Conservation (phyloP, 2,113 vertebrate species). For the Platysternon megacephalum region DNA sequence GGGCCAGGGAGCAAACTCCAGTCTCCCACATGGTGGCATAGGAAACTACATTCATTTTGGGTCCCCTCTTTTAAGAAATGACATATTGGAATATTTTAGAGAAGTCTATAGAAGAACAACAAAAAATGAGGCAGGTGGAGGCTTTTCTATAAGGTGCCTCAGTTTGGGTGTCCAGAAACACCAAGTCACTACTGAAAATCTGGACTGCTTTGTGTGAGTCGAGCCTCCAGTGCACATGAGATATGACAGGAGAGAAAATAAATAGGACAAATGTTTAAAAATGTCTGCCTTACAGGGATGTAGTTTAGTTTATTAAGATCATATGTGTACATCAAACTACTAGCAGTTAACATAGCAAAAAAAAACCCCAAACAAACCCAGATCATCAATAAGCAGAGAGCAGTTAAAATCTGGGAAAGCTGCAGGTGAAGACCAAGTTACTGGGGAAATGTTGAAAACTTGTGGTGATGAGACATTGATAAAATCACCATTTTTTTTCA, state of each 20-base stretch:
- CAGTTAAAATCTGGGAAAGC: neutral
- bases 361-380: too few relatives aligned
- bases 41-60: neutral
- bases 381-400: neutral
- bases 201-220: neutral
- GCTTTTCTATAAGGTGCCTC: neutral
- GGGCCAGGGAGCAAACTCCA: neutral
- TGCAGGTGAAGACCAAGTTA: neutral
- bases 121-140: neutral
- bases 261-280: neutral
- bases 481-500: neutral
- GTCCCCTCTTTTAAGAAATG: neutral
- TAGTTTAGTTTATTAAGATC: neutral
- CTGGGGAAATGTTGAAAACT: neutral
- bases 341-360: neutral
- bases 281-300: neutral
- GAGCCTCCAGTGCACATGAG: neutral
- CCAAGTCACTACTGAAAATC: neutral
- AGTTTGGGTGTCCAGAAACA: neutral
- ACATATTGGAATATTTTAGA: too few relatives aligned
- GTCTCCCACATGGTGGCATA: neutral
- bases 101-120: neutral
- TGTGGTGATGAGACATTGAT: neutral
- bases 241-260: neutral
- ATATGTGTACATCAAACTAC: neutral